These are phyloP conservation scores for Dissostichus mawsoni DNA, from an alignment of 2,113 vertebrate genomes.

Conservation along the genomic window DNA sequence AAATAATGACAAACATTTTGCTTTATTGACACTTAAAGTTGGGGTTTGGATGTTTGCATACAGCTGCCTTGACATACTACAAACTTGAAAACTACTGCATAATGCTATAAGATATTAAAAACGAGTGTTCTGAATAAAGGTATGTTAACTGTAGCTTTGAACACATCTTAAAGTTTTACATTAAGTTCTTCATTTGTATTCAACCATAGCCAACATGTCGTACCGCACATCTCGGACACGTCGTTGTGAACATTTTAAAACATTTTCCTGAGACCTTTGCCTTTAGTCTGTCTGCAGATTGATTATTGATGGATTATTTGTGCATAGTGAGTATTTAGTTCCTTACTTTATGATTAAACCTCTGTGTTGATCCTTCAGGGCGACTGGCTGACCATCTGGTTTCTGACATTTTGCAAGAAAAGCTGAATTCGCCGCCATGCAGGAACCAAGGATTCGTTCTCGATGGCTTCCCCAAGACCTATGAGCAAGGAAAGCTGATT, in stretches of 20 bases:
- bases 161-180: not conserved
- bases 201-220: not conserved
- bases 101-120: not conserved
- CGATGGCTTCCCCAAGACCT: constrained; percentile 91
- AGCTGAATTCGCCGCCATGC: constrained; percentile 90
- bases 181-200: not conserved
- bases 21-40: not conserved
- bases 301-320: not conserved
- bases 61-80: not conserved
- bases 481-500: constrained; percentile 87
- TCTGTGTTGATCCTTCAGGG: constrained; percentile 73
- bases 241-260: not conserved
- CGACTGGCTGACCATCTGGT: constrained; percentile 81
- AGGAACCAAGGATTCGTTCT: constrained; percentile 94
- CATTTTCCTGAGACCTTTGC: constrained; percentile 1
- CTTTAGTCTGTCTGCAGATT: not conserved
- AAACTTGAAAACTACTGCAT: not conserved
- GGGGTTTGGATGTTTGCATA: not conserved
- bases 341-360: not conserved
- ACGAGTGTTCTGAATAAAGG: not conserved
- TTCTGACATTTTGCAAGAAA: constrained; percentile 86
- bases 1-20: not conserved
- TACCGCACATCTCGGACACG: no score
- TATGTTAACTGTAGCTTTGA: not conserved
- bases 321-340: not conserved